Evolutionary conservation across 2,888 invertebrate species (phyloP), one percentile per base, ranked within the genome.

Genomic region (Tinea semifulvella): DNA sequence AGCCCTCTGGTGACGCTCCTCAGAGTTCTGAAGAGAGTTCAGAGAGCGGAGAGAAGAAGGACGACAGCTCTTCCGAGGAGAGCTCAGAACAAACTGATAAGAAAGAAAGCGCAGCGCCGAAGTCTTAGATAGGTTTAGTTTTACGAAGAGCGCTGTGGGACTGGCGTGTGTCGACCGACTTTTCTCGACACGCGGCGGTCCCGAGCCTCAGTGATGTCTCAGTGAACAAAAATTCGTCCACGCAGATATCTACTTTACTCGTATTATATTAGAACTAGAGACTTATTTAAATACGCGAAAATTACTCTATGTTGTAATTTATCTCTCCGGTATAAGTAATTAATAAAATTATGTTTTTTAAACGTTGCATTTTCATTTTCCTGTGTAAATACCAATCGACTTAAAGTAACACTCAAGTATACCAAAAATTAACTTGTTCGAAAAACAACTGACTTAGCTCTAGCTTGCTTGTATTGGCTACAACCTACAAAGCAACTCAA

Each of bases 341-440:
- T 77, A 75, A 80, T 74, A 79, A 68, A 73, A 71, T n/a, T 68
- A 70, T 65, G 66, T 72, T 74, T 75, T 61, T 69, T 57, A 63
- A 65, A 62, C 52, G 48, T 49, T 47, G 28, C 46, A 48, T 47
- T 49, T 61, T 60, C 59, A 48, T 51, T 57, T 4, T 28, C n/a
- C n/a, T 11, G n/a, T 22, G 22, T 7, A 22, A 7, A n/a, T n/a
- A 8, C 22, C 6, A 22, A 22, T 22, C 6, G 6, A 22, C 22
- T 8, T 22, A 22, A 5, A 22, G 22, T 22, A 22, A 22, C n/a
- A n/a, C n/a, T n/a, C n/a, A n/a, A n/a, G n/a, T n/a, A n/a, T n/a
- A n/a, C n/a, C n/a, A n/a, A n/a, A n/a, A n/a, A n/a, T n/a, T n/a
- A n/a, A n/a, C n/a, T n/a, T n/a, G n/a, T n/a, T n/a, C n/a, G n/a